A percentile compares a stretch with the other conserved stretches of the same genome.
Evolutionary conservation across 2,888 invertebrate species (phyloP).

Genomic region (Notocelia uddmanniana): DNA sequence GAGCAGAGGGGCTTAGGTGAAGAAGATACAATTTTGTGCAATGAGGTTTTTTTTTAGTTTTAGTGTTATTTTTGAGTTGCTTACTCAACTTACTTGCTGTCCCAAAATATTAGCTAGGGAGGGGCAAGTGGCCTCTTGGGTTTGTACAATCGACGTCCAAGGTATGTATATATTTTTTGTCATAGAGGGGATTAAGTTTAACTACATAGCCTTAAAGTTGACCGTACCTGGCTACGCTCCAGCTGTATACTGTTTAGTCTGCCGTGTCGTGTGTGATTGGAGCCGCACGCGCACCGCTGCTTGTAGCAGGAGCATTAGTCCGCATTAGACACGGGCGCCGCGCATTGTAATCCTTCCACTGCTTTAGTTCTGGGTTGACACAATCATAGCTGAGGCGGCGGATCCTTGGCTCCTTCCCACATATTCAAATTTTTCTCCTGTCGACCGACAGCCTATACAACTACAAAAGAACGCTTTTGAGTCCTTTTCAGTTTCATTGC

Average conservation of each 20-base stretch:
- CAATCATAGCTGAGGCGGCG: conserved; percentile 13
- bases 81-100: no score
- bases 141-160: no score
- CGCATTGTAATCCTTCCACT: conserved; percentile 49
- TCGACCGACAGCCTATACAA: conserved; percentile 13
- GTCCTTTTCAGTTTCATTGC: neutral
- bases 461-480: neutral
- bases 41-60: no score
- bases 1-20: neutral
- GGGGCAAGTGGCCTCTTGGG: no score
- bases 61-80: no score
- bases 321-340: conserved; percentile 71
- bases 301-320: conserved; percentile 69
- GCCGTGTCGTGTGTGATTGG: conserved; percentile 1
- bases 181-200: no score
- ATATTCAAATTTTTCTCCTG: conserved; percentile 4
- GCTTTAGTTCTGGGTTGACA: conserved; percentile 44
- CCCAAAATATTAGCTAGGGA: no score
- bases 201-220: no score
- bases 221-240: no score
- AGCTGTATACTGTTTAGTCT: no score
- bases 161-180: no score
- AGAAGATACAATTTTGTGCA: no score
- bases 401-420: conserved; percentile 24
- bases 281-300: conserved; percentile 31